Evolutionary conservation across 2,113 vertebrate species (phyloP).

Genomic region (Vidua chalybeata): DNA sequence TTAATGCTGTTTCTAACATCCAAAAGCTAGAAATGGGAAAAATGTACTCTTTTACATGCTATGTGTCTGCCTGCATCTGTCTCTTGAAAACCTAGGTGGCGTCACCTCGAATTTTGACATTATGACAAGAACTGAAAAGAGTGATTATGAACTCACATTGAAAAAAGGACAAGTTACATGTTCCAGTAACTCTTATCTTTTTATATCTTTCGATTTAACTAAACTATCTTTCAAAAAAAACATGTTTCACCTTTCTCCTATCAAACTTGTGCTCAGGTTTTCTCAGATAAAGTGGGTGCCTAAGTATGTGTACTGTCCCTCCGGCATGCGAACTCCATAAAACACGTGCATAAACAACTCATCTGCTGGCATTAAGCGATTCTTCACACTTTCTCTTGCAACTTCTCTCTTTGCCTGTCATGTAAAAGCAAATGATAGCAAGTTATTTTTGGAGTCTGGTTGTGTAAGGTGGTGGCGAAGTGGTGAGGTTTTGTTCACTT

Average conservation of each 20-base stretch:
- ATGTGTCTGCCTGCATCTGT: not conserved
- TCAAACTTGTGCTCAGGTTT: not conserved
- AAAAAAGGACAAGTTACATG: fast-evolving
- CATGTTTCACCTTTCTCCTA: not conserved
- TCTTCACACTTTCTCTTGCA: not conserved
- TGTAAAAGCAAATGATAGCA: fast-evolving
- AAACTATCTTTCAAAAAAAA: not conserved
- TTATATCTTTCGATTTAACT: not conserved
- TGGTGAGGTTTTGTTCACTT: not conserved
- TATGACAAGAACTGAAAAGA: not conserved
- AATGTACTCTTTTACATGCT: not conserved
- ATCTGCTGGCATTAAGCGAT: not conserved
- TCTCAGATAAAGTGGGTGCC: not conserved
- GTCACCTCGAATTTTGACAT: not conserved
- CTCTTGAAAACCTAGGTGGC: not conserved
- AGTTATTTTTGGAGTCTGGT: not conserved
- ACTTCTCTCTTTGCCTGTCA: not conserved
- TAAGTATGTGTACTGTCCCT: fast-evolving
- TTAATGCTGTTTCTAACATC: not conserved
- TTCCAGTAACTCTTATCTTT: not conserved
- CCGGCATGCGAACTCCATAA: fast-evolving
- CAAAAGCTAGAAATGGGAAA: not conserved
- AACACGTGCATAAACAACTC: not conserved
- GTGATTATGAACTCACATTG: not conserved
- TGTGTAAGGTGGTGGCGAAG: not conserved